Evolutionary conservation across 2,888 invertebrate species (phyloP).

Genomic region (Cerastis rubricosa): DNA sequence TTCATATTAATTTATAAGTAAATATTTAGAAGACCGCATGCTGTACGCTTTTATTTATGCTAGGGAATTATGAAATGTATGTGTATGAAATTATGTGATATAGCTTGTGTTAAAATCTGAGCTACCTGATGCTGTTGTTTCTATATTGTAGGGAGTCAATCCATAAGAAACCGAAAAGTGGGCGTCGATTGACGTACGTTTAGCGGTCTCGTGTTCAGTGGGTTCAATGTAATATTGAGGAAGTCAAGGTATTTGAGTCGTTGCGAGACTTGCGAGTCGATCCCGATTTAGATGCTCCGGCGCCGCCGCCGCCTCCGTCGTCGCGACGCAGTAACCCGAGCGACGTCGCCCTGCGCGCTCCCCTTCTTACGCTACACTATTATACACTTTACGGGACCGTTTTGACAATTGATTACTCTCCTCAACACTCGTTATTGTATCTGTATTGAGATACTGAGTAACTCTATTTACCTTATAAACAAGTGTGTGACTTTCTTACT

Average conservation of each 20-base stretch:
- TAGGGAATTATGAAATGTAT: slow-evolving; percentile 26
- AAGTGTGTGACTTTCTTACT: slow-evolving; percentile 56
- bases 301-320: slow-evolving; percentile 87
- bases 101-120: slow-evolving; percentile 5
- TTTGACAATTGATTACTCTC: slow-evolving; percentile 75
- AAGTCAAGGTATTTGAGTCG: slow-evolving; percentile 91
- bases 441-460: slow-evolving; percentile 60
- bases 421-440: slow-evolving; percentile 54
- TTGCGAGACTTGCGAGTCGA: slow-evolving; percentile 89
- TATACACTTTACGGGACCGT: slow-evolving; percentile 77
- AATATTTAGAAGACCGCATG: background rate
- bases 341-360: slow-evolving; percentile 88
- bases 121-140: slow-evolving; percentile 13
- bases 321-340: slow-evolving; percentile 89
- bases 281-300: slow-evolving; percentile 91
- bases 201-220: slow-evolving; percentile 86
- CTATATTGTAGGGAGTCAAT: slow-evolving; percentile 32
- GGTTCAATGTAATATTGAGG: slow-evolving; percentile 91
- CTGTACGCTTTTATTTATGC: slow-evolving; percentile 7
- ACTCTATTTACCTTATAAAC: slow-evolving; percentile 62
- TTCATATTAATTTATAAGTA: slow-evolving; percentile 26
- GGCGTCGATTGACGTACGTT: slow-evolving; percentile 89
- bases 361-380: slow-evolving; percentile 75
- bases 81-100: slow-evolving; percentile 21
- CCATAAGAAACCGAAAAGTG: slow-evolving; percentile 76